These are phyloP conservation scores for Oxygymnocypris stewartii DNA, from an alignment of 2,113 vertebrate species.

Conservation along the genomic window DNA sequence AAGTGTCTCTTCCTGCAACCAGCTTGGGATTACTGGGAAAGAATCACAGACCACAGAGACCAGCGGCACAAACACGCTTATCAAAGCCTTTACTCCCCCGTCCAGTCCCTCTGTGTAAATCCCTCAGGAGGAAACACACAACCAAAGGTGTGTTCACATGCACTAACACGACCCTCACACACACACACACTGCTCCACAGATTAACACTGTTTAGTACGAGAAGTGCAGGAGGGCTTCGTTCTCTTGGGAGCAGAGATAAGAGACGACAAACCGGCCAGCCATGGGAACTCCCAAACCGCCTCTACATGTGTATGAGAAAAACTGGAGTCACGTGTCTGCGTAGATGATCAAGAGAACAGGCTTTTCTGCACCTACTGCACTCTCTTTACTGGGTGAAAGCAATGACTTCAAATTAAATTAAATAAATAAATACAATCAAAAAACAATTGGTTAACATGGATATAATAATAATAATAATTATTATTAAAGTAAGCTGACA, in stretches of 20 bases:
- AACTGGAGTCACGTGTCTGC: background rate
- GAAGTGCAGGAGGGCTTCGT: constrained; percentile 3
- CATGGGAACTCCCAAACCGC: constrained; percentile 42
- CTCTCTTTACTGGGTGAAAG: background rate
- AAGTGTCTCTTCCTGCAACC: background rate
- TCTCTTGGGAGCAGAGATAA: constrained; percentile 45
- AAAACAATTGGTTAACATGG: background rate
- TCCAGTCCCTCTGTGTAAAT: background rate
- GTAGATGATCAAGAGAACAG: background rate
- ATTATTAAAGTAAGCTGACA: too few relatives aligned
- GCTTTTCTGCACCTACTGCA: background rate
- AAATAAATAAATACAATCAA: background rate
- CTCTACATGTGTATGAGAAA: constrained; percentile 13
- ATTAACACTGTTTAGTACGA: background rate
- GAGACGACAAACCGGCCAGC: constrained; percentile 25
- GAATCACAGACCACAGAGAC: background rate
- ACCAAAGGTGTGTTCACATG: constrained; percentile 19
- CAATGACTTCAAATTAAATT: background rate
- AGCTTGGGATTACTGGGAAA: background rate
- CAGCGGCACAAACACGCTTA: background rate
- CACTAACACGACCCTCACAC: background rate
- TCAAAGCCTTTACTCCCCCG: background rate
- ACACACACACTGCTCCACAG: background rate
- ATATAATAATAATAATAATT: too few relatives aligned
- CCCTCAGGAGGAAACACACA: constrained; percentile 13